Conservation (phyloP, 2,113 vertebrate genomes). For the Hirundichthys speculiger region DNA sequence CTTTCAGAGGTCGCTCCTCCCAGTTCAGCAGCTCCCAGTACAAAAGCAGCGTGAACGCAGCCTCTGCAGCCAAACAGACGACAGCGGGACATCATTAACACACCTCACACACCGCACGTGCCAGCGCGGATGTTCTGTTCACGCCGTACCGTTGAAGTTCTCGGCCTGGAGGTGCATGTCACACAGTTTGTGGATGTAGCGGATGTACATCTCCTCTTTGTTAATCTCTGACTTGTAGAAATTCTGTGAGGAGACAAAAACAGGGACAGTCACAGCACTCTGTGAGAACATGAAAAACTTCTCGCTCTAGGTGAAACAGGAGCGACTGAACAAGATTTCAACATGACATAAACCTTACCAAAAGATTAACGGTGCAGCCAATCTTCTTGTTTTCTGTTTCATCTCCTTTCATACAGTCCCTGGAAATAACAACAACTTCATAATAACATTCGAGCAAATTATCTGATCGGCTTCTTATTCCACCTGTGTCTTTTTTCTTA, state of each 20-base stretch:
- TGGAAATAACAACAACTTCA: conserved; percentile 34
- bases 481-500: no score
- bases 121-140: not conserved
- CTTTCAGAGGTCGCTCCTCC: conserved; percentile 93
- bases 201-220: conserved; percentile 99
- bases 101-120: not conserved
- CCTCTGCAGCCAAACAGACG: conserved; percentile 82
- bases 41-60: conserved; percentile 94
- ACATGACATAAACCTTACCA: conserved; percentile 80
- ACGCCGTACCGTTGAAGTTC: conserved; percentile 89
- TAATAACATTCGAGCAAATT: no score
- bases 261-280: not conserved
- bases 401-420: conserved; percentile 98
- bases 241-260: conserved; percentile 80
- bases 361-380: conserved; percentile 94
- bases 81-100: not conserved
- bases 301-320: no score
- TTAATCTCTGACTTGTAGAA: conserved; percentile 99
- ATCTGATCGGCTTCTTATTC: no score
- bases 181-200: conserved; percentile 98
- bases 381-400: conserved; percentile 98
- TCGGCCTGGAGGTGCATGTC: conserved; percentile 98
- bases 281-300: not conserved
- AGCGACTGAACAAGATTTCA: not conserved
- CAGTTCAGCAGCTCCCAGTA: conserved; percentile 98